A percentile compares a stretch with the other conserved stretches of the same genome.
phyloP scores from a whole-genome alignment of 2,113 vertebrate species.

The Peromyscus leucopus region DNA sequence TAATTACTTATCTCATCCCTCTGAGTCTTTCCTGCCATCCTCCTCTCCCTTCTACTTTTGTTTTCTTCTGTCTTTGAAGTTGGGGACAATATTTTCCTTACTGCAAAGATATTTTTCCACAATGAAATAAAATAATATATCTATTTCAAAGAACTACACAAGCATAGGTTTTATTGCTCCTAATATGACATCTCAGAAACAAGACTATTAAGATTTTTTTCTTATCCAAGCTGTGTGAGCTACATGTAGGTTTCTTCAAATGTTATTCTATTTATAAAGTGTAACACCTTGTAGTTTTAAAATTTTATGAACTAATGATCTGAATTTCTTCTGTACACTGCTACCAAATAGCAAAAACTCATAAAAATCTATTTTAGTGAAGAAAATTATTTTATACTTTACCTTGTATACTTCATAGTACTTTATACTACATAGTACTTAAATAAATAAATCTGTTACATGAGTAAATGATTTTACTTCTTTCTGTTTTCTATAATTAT shows the following conservation, averaged over 20 bases:
- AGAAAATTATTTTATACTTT: slow-evolving; percentile 19
- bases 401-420: not conserved
- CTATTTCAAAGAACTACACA: not conserved
- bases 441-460: not conserved
- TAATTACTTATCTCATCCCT: not conserved
- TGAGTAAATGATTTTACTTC: slow-evolving; percentile 32
- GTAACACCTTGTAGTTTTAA: slow-evolving; percentile 33
- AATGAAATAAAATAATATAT: not conserved
- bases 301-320: not conserved
- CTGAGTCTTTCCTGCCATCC: not conserved
- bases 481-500: slow-evolving; percentile 9
- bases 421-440: not conserved
- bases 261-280: slow-evolving; percentile 1
- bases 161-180: not conserved
- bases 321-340: not conserved
- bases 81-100: not conserved
- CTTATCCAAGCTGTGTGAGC: not conserved
- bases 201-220: slow-evolving; percentile 25
- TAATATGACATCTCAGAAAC: not conserved
- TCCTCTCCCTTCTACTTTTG: not conserved
- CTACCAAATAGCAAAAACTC: not conserved
- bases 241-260: not conserved
- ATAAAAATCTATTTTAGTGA: not conserved
- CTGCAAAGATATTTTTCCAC: not conserved
- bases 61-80: slow-evolving; percentile 36